Percentiles rank a stretch among this genome's conserved stretches.
Conservation (phyloP, 1,140 invertebrate genomes). For the Cheumatopsyche charites region DNA sequence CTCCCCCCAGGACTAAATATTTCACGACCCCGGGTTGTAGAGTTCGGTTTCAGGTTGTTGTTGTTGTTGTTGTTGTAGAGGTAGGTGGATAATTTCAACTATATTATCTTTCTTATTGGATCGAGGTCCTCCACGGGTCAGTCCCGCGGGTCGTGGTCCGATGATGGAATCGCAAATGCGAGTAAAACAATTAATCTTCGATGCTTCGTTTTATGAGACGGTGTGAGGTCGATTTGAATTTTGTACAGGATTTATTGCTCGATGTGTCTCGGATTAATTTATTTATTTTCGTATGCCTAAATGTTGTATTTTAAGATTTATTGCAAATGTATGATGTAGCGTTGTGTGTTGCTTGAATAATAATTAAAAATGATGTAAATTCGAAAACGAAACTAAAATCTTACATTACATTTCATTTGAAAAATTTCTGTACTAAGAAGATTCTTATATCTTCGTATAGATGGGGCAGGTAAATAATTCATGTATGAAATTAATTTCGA, state of each 20-base stretch:
- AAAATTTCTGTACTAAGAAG: no score
- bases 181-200: not conserved
- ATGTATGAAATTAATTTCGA: no score
- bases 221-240: not conserved
- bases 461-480: no score
- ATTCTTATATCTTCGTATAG: no score
- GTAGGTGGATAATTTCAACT: conserved; percentile 40
- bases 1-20: conserved; percentile 35
- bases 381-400: no score
- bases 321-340: no score
- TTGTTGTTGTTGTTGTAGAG: not conserved
- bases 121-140: conserved; percentile 22
- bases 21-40: conserved; percentile 31
- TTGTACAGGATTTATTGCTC: not conserved
- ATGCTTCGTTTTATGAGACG: not conserved
- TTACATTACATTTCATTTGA: no score
- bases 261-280: no score
- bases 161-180: conserved; percentile 30
- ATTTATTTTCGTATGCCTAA: no score
- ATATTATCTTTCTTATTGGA: conserved; percentile 43
- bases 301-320: no score
- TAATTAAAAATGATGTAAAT: no score
- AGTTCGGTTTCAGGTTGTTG: not conserved
- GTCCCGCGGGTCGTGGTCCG: conserved; percentile 6
- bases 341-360: no score